Conservation (phyloP, 2,797 vertebrate species). For the Remorina albescens region DNA sequence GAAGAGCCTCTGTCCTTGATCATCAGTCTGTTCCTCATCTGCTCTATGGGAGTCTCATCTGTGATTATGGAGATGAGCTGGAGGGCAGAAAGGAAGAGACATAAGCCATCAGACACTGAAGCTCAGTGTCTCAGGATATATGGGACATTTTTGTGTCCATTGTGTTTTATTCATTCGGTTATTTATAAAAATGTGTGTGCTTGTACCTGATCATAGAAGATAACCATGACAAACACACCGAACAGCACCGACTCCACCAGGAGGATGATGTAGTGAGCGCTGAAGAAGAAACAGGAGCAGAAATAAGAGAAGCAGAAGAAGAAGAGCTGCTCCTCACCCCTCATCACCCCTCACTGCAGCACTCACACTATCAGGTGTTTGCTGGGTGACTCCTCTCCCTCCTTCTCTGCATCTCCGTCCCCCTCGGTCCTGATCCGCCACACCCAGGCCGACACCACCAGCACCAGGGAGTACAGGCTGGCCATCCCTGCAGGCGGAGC, state of each 20-base stretch:
- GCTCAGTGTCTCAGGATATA: neutral
- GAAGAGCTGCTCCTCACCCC: no score
- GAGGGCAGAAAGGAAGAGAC: neutral
- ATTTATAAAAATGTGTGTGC: neutral
- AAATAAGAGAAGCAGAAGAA: neutral
- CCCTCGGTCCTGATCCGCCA: conserved; percentile 82
- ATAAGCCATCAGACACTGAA: neutral
- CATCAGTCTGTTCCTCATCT: conserved; percentile 85
- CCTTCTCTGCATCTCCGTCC: conserved; percentile 70
- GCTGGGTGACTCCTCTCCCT: conserved; percentile 71
- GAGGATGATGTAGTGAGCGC: conserved; percentile 89
- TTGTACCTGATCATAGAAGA: conserved; percentile 90
- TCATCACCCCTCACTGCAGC: neutral
- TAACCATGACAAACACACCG: conserved; percentile 89
- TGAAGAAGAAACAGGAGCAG: conserved; percentile 40
- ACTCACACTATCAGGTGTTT: conserved; percentile 86
- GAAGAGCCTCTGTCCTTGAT: conserved; percentile 78
- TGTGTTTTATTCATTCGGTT: no score
- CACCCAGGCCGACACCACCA: conserved; percentile 87
- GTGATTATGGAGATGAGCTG: conserved; percentile 87
- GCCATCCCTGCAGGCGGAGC: conserved; percentile 80
- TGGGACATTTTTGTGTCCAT: neutral
- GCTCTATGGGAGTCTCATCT: conserved; percentile 88
- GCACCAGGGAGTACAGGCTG: conserved; percentile 85
- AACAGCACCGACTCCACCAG: conserved; percentile 90